Evolutionary conservation across 2,113 vertebrate species (phyloP).

Genomic region (Lanius collurio): DNA sequence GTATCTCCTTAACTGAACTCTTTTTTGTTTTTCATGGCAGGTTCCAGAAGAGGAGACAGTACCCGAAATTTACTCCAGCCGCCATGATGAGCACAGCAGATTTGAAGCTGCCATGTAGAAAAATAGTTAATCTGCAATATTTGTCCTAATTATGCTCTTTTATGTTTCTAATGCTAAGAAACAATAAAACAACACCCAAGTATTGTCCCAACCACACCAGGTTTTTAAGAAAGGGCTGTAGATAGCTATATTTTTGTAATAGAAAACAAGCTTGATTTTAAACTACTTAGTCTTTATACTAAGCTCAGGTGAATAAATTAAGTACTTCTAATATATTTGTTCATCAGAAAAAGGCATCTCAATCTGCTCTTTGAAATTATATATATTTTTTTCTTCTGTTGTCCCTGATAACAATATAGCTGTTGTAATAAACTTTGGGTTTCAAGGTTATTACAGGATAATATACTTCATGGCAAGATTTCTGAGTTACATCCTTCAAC

Average conservation of each 20-base stretch:
- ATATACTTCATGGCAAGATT: background rate
- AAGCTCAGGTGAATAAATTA: background rate
- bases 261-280: background rate
- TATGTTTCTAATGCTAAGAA: background rate
- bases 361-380: background rate
- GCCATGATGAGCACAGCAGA: slow-evolving; percentile 21
- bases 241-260: background rate
- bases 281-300: background rate
- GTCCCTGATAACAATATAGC: background rate
- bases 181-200: rapidly evolving
- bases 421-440: background rate
- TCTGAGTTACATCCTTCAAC: background rate
- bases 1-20: background rate
- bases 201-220: background rate
- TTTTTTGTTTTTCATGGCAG: slow-evolving; percentile 22
- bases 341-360: background rate
- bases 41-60: slow-evolving; percentile 49
- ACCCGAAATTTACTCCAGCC: background rate
- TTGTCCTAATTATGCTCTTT: background rate
- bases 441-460: background rate
- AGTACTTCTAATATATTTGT: background rate
- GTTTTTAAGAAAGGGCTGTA: background rate
- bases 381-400: background rate
- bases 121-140: background rate
- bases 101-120: slow-evolving; percentile 41